phyloP scores from a whole-genome alignment of 1,140 invertebrate genomes.

The Pararge aegeria region DNA sequence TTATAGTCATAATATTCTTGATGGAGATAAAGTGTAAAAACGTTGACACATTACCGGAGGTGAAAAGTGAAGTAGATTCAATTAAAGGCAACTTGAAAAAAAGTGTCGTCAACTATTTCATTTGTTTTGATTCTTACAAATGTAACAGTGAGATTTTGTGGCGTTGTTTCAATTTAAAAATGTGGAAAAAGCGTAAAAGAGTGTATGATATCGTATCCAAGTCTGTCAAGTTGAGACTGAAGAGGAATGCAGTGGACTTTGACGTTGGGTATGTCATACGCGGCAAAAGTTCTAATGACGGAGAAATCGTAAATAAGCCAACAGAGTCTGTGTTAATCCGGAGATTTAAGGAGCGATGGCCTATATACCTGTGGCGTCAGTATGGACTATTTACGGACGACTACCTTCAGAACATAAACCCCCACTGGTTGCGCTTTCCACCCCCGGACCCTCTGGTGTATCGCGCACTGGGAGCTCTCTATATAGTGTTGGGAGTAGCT shows the following conservation, averaged over 20 bases:
- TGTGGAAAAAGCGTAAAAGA: constrained; percentile 65
- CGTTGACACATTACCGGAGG: constrained; percentile 27
- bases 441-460: constrained; percentile 79
- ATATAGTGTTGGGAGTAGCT: constrained; percentile 80
- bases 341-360: constrained; percentile 65
- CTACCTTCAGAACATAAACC: constrained; percentile 81
- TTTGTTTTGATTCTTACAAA: constrained; percentile 16
- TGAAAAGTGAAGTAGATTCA: constrained; percentile 10
- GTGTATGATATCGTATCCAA: constrained; percentile 15
- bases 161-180: constrained; percentile 45
- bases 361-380: constrained; percentile 75
- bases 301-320: constrained; percentile 7
- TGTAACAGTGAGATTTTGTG: constrained; percentile 23
- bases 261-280: constrained; percentile 9
- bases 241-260: constrained; percentile 18
- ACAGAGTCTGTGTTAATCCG: constrained; percentile 30
- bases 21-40: constrained; percentile 43
- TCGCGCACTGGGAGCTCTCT: constrained; percentile 80
- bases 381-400: constrained; percentile 79
- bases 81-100: constrained; percentile 18
- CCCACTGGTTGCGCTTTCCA: constrained; percentile 83
- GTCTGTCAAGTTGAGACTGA: constrained; percentile 7
- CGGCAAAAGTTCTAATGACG: neutral
- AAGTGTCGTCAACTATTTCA: constrained; percentile 24
- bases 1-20: constrained; percentile 43